Conservation (phyloP, 2,888 invertebrate species). For the Sericinus montela region DNA sequence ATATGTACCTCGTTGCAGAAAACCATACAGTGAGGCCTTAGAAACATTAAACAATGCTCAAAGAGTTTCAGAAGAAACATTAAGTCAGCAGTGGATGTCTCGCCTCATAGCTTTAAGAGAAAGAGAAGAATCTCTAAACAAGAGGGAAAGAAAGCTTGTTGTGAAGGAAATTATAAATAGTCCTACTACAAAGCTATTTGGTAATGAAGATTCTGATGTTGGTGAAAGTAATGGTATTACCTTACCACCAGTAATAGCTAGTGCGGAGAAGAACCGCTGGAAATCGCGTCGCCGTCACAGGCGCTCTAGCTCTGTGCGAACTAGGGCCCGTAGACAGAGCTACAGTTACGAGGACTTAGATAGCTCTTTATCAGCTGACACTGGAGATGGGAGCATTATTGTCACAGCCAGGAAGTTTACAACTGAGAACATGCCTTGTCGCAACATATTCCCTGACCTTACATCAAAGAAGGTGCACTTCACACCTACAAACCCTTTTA, state of each 20-base stretch:
- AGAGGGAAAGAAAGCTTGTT: conserved; percentile 68
- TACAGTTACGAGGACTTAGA: conserved; percentile 76
- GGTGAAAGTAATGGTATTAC: conserved; percentile 60
- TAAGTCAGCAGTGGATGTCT: conserved; percentile 78
- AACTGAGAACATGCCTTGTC: conserved; percentile 63
- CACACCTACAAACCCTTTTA: conserved; percentile 64
- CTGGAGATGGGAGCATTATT: conserved; percentile 74
- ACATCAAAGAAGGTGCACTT: conserved; percentile 68
- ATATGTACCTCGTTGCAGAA: conserved; percentile 63
- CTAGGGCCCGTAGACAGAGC: conserved; percentile 50
- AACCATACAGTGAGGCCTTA: conserved; percentile 44
- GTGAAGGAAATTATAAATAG: conserved; percentile 67
- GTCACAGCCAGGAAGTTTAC: conserved; percentile 76
- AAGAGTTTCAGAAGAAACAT: conserved; percentile 73
- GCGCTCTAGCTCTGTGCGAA: conserved; percentile 43
- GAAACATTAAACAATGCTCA: conserved; percentile 57
- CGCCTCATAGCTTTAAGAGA: conserved; percentile 72
- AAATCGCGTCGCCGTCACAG: conserved; percentile 47
- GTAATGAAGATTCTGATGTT: conserved; percentile 34
- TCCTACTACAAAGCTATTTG: conserved; percentile 49
- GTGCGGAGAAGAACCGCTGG: conserved; percentile 33
- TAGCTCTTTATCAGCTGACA: conserved; percentile 79
- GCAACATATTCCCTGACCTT: conserved; percentile 61
- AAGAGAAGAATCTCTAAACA: conserved; percentile 71
- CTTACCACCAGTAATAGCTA: conserved; percentile 52